Conservation (phyloP, 2,113 vertebrate species). For the Fregetta grallaria region DNA sequence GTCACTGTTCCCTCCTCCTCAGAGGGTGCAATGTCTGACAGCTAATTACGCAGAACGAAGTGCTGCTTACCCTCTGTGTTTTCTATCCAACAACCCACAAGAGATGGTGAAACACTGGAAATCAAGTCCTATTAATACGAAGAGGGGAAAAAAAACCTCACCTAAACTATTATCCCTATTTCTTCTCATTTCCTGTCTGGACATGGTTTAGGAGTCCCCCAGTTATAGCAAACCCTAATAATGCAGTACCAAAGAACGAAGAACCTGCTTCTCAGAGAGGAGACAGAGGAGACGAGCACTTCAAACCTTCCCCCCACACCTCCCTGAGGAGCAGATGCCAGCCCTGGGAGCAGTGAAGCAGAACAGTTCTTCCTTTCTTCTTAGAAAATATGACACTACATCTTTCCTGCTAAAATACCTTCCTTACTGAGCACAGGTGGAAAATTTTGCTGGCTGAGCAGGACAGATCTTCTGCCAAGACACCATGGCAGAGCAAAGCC, state of each 20-base stretch:
- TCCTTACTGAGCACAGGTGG: background rate
- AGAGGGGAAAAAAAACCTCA: background rate
- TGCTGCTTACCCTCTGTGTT: background rate
- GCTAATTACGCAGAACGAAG: background rate
- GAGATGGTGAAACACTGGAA: background rate
- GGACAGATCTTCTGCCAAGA: background rate
- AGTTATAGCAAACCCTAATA: background rate
- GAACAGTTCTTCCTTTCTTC: background rate
- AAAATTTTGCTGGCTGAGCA: background rate
- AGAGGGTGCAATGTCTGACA: background rate
- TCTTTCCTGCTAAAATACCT: background rate
- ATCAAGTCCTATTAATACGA: background rate
- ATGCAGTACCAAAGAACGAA: background rate
- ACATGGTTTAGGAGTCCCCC: background rate
- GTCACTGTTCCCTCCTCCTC: background rate
- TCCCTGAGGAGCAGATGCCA: background rate
- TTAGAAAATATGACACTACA: background rate
- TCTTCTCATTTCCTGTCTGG: background rate
- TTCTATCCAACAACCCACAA: background rate
- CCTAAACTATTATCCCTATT: background rate
- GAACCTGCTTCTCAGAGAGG: background rate
- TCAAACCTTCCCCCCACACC: background rate
- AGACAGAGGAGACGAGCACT: background rate
- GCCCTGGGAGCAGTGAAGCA: background rate
- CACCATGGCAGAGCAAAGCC: background rate